These are phyloP conservation scores for Sternotherus odoratus DNA, from an alignment of 2,797 vertebrate species.

Conservation along the genomic window DNA sequence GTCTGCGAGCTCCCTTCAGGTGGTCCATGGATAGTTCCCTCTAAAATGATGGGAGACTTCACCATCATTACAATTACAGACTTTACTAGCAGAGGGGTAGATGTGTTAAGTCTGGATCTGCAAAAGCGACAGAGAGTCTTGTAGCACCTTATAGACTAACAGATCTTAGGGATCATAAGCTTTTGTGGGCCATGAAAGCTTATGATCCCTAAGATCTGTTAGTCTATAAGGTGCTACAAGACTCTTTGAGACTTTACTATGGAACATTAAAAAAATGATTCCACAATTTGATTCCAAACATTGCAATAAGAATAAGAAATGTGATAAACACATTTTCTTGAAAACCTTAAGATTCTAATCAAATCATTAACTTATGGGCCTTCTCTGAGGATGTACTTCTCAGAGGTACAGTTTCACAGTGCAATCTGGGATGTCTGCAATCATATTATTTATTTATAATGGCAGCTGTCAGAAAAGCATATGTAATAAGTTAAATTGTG, in stretches of 20 bases:
- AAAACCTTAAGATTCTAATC: neutral
- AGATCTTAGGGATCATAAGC: no score
- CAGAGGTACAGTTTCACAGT: neutral
- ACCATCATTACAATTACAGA: no score
- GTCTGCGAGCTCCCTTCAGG: no score
- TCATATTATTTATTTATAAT: conserved; percentile 46
- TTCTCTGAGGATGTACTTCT: neutral
- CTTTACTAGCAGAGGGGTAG: no score
- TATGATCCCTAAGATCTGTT: no score
- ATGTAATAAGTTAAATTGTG: conserved; percentile 43
- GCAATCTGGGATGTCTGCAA: conserved; percentile 3
- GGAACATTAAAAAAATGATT: neutral
- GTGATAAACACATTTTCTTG: neutral
- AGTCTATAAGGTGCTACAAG: no score
- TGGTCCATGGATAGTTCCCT: no score
- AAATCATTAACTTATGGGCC: neutral
- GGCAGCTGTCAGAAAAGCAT: neutral
- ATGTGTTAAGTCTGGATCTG: no score
- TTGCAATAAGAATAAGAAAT: neutral
- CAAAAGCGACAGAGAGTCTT: no score
- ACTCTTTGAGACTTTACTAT: no score
- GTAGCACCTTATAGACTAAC: no score
- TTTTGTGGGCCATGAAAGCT: no score
- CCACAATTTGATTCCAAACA: fast-evolving
- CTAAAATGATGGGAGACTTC: neutral